Evolutionary conservation across 2,797 vertebrate species (phyloP), one percentile per base, ranked within the genome.

Genomic region (Myioborus melanocephalus): DNA sequence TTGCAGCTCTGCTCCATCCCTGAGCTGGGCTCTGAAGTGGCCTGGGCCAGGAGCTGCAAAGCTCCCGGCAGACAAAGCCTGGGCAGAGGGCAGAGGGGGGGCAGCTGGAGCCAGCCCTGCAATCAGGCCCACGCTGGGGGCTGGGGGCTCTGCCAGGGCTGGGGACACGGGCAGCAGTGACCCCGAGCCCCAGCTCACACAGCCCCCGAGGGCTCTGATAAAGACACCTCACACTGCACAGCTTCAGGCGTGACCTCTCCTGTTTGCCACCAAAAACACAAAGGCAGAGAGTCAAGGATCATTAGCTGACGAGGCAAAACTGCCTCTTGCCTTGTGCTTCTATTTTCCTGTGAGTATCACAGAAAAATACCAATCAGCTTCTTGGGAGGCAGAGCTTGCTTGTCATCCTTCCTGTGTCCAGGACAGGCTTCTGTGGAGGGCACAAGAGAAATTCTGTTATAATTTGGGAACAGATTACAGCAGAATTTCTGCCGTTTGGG

Each of bases 241-340:
- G 68, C 85, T 95, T 94, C 39, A 53, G 66, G 30, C 90, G 83
- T 95, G 95, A 97, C 94, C 97, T 96, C 93, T 87, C 83, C 50
- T 89, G 83, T 64, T 90, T 83, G 73, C 79, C 61, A 56, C 87
- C 88, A 26, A 82, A 93, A 79, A 70, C 89, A 92, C 94, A 92
- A 85, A 95, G 90, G 7, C 14, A 27, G 9, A 21, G 84, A 89
- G 93, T 85, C 94, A 94, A 76, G 90, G 94, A 94, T 94, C 96
- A 94, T 88, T 89, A 94, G 83, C 71, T 95, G 93, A 80, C 17
- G 11, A 92, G 77, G 80, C 89, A 95, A 65, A 92, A 64, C 87
- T 94, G 73, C 76, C 53, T n/a, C 32, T n/a, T 55, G 53, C 53
- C 86, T 87, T n/a, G 71, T 79, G 89, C 81, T 72, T 93, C 83